phyloP scores from a whole-genome alignment of 1,140 invertebrate species.

The Augochlora pura region DNA sequence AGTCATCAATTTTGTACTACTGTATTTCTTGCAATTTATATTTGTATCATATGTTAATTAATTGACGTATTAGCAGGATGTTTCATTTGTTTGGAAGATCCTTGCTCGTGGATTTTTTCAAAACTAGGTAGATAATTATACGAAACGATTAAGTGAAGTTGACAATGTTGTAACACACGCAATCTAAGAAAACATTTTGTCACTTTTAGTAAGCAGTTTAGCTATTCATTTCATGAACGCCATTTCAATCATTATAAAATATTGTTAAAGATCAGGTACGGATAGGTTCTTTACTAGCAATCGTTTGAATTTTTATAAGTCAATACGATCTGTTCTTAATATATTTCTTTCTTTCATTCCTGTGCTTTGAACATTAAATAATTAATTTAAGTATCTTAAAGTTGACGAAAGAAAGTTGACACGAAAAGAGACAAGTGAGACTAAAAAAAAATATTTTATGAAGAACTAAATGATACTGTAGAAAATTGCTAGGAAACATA shows the following conservation, averaged over 20 bases:
- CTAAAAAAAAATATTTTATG: background rate
- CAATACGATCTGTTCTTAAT: background rate
- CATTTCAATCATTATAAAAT: constrained; percentile 4
- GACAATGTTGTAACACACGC: constrained; percentile 13
- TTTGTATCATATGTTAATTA: constrained; percentile 3
- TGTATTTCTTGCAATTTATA: constrained; percentile 33
- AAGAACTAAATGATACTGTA: background rate
- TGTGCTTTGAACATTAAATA: constrained; percentile 7
- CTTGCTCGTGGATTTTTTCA: constrained; percentile 19
- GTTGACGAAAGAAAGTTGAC: background rate
- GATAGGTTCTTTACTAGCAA: constrained; percentile 1
- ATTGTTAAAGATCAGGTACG: background rate
- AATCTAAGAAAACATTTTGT: constrained; percentile 7
- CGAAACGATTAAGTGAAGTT: background rate
- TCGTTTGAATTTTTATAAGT: background rate
- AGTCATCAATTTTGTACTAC: constrained; percentile 12
- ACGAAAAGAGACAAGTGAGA: background rate
- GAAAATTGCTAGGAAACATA: background rate
- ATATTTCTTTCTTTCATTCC: background rate
- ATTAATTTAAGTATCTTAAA: constrained; percentile 1
- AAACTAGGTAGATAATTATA: constrained; percentile 27
- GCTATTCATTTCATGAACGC: constrained; percentile 1
- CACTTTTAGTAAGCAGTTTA: background rate
- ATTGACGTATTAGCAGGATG: constrained; percentile 26
- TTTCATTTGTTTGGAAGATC: constrained; percentile 22